phyloP scores from a whole-genome alignment of 2,888 invertebrate genomes.

The Lasioglossum vierecki region DNA sequence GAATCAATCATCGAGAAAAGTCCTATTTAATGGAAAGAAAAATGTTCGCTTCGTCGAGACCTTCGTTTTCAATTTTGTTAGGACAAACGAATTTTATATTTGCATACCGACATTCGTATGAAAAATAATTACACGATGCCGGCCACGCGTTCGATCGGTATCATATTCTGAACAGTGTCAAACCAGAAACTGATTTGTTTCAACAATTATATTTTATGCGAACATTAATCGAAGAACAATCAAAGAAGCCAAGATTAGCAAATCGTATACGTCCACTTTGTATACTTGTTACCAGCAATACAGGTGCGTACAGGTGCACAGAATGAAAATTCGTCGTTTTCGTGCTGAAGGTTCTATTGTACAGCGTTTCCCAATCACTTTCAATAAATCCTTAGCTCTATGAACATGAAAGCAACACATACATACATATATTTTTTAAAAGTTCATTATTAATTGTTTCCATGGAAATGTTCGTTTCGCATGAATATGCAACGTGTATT shows the following conservation, averaged over 20 bases:
- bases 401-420: not conserved
- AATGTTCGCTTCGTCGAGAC: not conserved
- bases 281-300: constrained; percentile 25
- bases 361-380: constrained; percentile 52
- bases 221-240: not conserved
- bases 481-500: not conserved
- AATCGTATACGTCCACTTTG: not conserved
- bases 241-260: not conserved
- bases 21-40: not conserved
- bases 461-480: not conserved
- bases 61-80: not conserved
- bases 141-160: not conserved
- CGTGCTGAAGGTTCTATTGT: constrained; percentile 36
- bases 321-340: constrained; percentile 46
- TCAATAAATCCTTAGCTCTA: not conserved
- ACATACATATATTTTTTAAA: not conserved
- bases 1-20: not conserved
- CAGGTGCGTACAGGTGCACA: constrained; percentile 25
- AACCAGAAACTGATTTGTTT: not conserved
- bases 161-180: not conserved
- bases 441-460: not conserved
- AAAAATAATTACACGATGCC: not conserved
- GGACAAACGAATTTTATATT: not conserved
- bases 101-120: not conserved
- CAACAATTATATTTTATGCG: not conserved